Evolutionary conservation across 1,140 invertebrate genomes (phyloP).

Genomic region (Drosophila mojavensis): DNA sequence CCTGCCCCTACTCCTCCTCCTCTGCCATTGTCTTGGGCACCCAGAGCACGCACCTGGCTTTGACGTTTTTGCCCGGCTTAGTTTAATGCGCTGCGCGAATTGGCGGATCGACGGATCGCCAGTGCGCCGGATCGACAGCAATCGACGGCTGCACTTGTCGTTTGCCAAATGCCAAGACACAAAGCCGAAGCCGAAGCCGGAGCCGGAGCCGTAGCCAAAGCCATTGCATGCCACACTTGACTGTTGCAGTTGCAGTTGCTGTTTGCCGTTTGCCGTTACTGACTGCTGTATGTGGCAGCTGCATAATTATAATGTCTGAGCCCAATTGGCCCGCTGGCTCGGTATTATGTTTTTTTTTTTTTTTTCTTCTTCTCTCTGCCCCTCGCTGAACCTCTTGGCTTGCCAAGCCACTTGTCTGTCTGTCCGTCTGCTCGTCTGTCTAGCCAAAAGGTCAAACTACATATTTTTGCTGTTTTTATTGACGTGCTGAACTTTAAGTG

Average conservation of each 20-base stretch:
- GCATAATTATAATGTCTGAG: constrained; percentile 80
- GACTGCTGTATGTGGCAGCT: constrained; percentile 68
- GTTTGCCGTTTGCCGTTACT: constrained; percentile 4
- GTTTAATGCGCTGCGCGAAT: constrained; percentile 64
- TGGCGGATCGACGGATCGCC: constrained; percentile 53
- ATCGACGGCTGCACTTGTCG: constrained; percentile 76
- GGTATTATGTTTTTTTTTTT: constrained; percentile 21
- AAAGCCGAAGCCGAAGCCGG: constrained; percentile 50
- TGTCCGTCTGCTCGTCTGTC: constrained; percentile 33
- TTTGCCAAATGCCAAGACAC: constrained; percentile 71
- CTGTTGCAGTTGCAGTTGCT: constrained; percentile 1
- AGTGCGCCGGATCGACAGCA: constrained; percentile 50
- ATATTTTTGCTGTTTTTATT: constrained; percentile 47
- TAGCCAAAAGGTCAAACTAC: constrained; percentile 52
- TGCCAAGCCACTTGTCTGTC: constrained; percentile 17
- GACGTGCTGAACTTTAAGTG: constrained; percentile 51
- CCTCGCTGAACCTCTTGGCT: constrained; percentile 31
- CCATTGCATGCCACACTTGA: constrained; percentile 56
- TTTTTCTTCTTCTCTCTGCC: no score
- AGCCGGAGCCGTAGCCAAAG: constrained; percentile 58
- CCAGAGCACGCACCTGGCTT: constrained; percentile 74
- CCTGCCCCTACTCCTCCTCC: not conserved
- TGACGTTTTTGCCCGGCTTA: constrained; percentile 56
- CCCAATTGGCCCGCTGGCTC: constrained; percentile 46
- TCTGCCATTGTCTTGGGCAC: constrained; percentile 32